phyloP scores from a whole-genome alignment of 2,888 invertebrate species.

The Lasius platythorax region DNA sequence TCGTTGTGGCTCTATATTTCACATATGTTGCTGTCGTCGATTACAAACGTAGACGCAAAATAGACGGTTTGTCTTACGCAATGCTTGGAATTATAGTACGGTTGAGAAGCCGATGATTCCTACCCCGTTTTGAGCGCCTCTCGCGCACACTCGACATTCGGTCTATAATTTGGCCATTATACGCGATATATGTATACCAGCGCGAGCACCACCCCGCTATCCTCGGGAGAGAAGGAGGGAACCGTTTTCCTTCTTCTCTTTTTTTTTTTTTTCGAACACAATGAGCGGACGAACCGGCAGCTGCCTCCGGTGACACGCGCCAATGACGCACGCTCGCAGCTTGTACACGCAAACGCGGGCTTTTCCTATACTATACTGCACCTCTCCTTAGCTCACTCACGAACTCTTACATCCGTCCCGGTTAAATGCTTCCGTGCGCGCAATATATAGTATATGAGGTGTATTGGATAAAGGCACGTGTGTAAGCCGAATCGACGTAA shows the following conservation, averaged over 20 bases:
- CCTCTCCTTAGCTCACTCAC: not conserved
- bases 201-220: conserved; percentile 40
- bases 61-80: conserved; percentile 32
- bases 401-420: conserved; percentile 20
- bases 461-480: conserved; percentile 9
- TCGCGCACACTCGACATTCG: conserved; percentile 64
- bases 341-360: conserved; percentile 60
- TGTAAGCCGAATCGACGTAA: conserved; percentile 15
- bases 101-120: conserved; percentile 23
- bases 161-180: conserved; percentile 82
- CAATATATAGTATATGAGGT: not conserved
- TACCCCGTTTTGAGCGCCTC: not conserved
- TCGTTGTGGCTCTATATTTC: not conserved
- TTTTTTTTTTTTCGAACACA: conserved; percentile 67
- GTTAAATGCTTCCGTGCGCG: conserved; percentile 1
- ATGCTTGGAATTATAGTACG: conserved; percentile 30
- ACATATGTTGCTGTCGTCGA: not conserved
- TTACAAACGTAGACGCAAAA: not conserved
- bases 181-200: conserved; percentile 68
- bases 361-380: conserved; percentile 49
- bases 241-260: conserved; percentile 71
- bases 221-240: conserved; percentile 46
- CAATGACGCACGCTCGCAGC: conserved; percentile 72
- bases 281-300: conserved; percentile 75
- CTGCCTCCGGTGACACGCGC: conserved; percentile 82